Evolutionary conservation across 1,140 invertebrate species (phyloP), one percentile per base, ranked within the genome.

Genomic region (Brachionus rubens): DNA sequence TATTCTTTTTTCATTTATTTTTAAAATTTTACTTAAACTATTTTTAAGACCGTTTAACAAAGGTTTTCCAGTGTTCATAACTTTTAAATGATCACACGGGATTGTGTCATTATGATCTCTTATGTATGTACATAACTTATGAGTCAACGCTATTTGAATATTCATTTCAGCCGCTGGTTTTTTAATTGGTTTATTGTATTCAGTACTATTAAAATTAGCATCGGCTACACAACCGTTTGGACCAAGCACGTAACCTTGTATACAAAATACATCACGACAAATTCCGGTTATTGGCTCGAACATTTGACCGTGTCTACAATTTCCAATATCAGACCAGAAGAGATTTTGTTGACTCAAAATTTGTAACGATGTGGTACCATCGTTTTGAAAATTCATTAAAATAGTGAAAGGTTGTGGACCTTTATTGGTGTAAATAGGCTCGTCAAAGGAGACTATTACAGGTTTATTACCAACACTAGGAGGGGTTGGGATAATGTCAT

Each of bases 361-460:
- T 59, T 75, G 72, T 1, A 75, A 40, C 10, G 50, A 56, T 5
- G 54, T 56, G 19, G 72, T 75, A 16, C 72, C 72, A 19, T 75
- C 72, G 12, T 54, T 41, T 43, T 59, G 36, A 56, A 75, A 75
- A 30, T 75, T 75, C 72, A 75, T 75, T 1, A 75, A 46, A 43
- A 75, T 54, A 16, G 72, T 75, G 10, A 75, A 54, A 16, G 72
- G 46, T 19, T 56, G 50, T 24, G 72, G 72, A 14, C 68, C 68
- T 43, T 43, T 65, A 24, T 65, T 65, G 6, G 40, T 26, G 24
- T 41, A 65, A 24, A 65, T 24, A 24, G 40, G 33, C 33, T 65
- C 59, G 24, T 43, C 41, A 14, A 65, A 24, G 24, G 40, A 24
- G 19, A 65, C 40, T 14, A 10, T 16, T 12, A 43, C 59, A 14